Evolutionary conservation across 2,113 vertebrate species (phyloP).

Genomic region (Bombycilla garrulus): DNA sequence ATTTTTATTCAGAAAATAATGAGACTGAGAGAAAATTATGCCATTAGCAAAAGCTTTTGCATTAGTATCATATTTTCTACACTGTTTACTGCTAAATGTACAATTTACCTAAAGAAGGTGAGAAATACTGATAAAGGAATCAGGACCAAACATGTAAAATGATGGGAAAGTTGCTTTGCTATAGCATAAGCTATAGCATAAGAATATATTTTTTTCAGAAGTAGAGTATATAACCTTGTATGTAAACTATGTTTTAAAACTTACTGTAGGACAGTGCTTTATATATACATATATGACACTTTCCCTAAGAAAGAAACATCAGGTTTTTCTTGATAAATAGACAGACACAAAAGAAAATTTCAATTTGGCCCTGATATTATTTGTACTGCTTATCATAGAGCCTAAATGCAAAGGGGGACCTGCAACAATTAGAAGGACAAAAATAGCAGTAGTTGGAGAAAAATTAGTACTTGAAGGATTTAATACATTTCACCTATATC

Average conservation of each 20-base stretch:
- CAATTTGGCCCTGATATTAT: background rate
- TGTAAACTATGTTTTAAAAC: background rate
- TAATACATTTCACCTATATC: background rate
- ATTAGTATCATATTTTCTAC: constrained; percentile 65
- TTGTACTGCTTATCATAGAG: background rate
- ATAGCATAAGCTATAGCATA: background rate
- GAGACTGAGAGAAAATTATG: constrained; percentile 37
- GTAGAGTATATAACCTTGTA: background rate
- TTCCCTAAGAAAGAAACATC: background rate
- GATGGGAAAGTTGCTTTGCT: background rate
- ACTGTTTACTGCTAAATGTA: constrained; percentile 70
- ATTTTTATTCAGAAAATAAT: constrained; percentile 71
- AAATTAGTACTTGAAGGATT: background rate
- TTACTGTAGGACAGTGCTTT: background rate
- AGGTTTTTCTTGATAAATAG: background rate
- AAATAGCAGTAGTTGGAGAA: background rate
- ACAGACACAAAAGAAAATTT: background rate
- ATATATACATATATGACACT: background rate
- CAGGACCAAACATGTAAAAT: background rate
- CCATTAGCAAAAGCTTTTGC: constrained; percentile 54
- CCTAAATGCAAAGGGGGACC: background rate
- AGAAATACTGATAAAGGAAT: background rate
- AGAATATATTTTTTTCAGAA: background rate
- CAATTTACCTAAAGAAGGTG: constrained; percentile 48
- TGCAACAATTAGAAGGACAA: background rate